Base-by-base conservation (phyloP, 1,140 invertebrate species). In the Zaprionus gabonicus region DNA sequence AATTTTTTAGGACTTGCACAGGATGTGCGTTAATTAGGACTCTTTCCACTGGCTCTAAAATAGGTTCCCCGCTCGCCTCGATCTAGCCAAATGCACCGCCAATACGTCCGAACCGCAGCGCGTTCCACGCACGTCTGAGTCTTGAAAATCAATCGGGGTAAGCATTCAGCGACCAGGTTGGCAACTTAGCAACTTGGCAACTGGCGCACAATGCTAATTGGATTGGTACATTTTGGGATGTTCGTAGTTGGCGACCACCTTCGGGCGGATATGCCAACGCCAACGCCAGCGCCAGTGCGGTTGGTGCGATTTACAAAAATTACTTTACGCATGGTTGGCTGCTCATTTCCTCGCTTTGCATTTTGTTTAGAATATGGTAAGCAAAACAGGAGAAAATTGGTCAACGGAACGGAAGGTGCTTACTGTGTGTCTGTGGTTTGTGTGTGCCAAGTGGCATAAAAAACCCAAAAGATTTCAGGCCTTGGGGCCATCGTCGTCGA, bases 101-200 rank as follows among this genome's bases (percentile, higher is more conserved):
- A 84, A 90, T 79, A 92, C 91, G 91, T 88, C 91, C 91, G 88
- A 82, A 91, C 81, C 81, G 80, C 78, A 85, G 83, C 86, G 84
- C 81, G 76, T 77, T 80, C 63, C 78, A 88, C 81, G 83, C 82
- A 79, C 81, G 76, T 92, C 91, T 92, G 91, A 81, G 72, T 65
- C 79, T 75, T 83, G 73, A 69, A 82, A 91, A 91, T 82, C 83
- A 81, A 86, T 91, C 82, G 66, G 68, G 38, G 27, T 67, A 65
- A 34, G 71, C 75, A 66, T 66, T 71, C 64, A 46, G 64, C 66
- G 71, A 72, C 71, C 69, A 60, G 62, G 44, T 71, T 15, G 17
- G 44, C 58, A 44, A 55, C 27, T 71, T 51, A 63, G 59, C 20
- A 60, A 38, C 5, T 20, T 53, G 51, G 38, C 58, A 80, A 80